phyloP scores from a whole-genome alignment of 2,797 vertebrate species.

The Lithobates sylvaticus region DNA sequence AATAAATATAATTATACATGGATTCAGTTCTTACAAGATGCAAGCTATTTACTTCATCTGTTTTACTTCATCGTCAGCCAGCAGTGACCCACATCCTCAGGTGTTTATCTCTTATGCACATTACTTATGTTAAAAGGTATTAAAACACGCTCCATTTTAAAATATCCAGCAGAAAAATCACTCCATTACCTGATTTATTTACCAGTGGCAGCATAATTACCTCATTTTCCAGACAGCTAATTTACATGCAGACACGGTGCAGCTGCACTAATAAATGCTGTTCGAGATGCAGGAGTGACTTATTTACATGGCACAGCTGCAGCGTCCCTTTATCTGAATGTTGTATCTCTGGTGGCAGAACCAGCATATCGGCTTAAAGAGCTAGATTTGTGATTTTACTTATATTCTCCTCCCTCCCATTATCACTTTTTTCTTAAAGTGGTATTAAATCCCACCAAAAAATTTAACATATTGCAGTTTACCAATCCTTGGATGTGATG shows the following conservation, averaged over 20 bases:
- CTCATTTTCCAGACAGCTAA: slow-evolving; percentile 49
- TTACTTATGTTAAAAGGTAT: slow-evolving; percentile 36
- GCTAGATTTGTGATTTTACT: background rate
- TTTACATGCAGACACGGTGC: slow-evolving; percentile 55
- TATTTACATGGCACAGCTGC: slow-evolving; percentile 47
- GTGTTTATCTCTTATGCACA: slow-evolving; percentile 25
- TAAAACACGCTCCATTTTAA: slow-evolving; percentile 28
- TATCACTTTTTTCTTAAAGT: no score
- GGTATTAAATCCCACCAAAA: no score
- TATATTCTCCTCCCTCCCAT: background rate
- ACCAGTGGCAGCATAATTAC: slow-evolving; percentile 49
- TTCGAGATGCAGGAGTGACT: slow-evolving; percentile 20
- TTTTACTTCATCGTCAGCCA: background rate
- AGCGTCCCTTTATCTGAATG: background rate
- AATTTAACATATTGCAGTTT: no score
- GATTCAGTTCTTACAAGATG: background rate
- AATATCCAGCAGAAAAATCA: slow-evolving; percentile 32
- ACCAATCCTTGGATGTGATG: no score
- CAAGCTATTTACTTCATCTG: background rate
- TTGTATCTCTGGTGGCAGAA: background rate
- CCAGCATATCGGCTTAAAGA: background rate
- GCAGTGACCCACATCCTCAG: slow-evolving; percentile 27
- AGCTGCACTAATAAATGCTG: slow-evolving; percentile 51
- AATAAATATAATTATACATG: background rate
- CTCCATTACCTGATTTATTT: slow-evolving; percentile 43